Evolutionary conservation across 2,113 vertebrate genomes (phyloP).

Genomic region (Crypturellus undulatus): DNA sequence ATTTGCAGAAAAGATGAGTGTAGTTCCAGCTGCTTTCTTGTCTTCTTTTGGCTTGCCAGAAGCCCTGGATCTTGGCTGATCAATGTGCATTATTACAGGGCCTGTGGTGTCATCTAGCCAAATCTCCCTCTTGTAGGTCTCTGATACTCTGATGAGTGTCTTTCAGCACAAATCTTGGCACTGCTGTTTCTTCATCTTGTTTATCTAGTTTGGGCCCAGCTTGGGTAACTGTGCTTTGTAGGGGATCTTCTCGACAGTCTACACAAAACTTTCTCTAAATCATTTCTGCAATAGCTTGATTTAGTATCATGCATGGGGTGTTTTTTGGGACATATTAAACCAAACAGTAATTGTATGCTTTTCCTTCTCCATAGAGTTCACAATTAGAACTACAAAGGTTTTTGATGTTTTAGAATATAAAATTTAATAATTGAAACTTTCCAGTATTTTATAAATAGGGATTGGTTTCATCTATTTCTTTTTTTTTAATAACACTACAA

Average conservation of each 20-base stretch:
- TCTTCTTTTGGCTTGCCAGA: neutral
- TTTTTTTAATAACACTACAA: no score
- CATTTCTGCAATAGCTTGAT: neutral
- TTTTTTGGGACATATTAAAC: neutral
- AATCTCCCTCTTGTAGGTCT: neutral
- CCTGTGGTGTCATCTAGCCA: neutral
- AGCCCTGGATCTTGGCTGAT: neutral
- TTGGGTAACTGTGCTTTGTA: neutral
- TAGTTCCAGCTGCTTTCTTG: rapidly evolving
- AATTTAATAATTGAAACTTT: constrained; percentile 1
- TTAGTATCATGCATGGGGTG: neutral
- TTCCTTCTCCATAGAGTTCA: neutral
- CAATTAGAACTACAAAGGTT: neutral
- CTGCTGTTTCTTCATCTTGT: neutral
- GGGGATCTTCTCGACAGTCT: neutral
- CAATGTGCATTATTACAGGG: neutral
- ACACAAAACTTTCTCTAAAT: neutral
- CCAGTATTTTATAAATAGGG: constrained; percentile 32
- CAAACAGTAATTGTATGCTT: neutral
- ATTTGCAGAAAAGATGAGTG: neutral
- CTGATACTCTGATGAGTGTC: neutral
- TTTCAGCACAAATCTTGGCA: neutral
- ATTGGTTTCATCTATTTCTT: neutral
- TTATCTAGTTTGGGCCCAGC: neutral
- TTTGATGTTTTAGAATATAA: neutral